Percentiles rank a stretch among this genome's conserved stretches.
Conservation (phyloP, 2,888 invertebrate genomes). For the Chironomus tentans region DNA sequence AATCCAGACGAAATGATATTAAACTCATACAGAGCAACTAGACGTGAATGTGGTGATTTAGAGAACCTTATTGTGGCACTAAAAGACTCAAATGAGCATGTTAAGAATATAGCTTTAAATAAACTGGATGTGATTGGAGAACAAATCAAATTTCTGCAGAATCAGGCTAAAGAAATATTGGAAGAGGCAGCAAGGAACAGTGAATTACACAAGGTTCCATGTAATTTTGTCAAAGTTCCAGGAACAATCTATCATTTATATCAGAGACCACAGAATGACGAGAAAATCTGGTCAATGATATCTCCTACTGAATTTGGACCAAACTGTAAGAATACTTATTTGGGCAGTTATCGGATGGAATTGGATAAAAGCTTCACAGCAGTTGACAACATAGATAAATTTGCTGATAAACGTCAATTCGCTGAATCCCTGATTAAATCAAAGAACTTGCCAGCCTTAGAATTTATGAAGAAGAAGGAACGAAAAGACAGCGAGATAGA, state of each 20-base stretch:
- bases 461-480: not conserved
- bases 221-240: constrained; percentile 63
- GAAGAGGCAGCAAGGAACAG: constrained; percentile 50
- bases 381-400: constrained; percentile 40
- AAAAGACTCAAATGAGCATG: constrained; percentile 28
- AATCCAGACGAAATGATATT: constrained; percentile 12
- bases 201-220: constrained; percentile 57
- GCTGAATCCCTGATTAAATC: constrained; percentile 9
- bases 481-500: not conserved
- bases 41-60: constrained; percentile 10
- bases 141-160: constrained; percentile 58
- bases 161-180: constrained; percentile 52
- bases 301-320: constrained; percentile 66
- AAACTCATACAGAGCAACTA: constrained; percentile 13
- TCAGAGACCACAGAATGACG: constrained; percentile 49
- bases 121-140: constrained; percentile 60
- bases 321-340: constrained; percentile 49
- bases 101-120: constrained; percentile 51
- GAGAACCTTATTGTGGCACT: not conserved
- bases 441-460: constrained; percentile 1
- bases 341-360: constrained; percentile 60
- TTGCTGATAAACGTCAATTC: not conserved
- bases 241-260: constrained; percentile 66
- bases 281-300: constrained; percentile 63
- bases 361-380: constrained; percentile 63